Percentiles rank a stretch among this genome's conserved stretches.
Conservation (phyloP, 1,140 invertebrate species). For the Zaprionus nigranus region DNA sequence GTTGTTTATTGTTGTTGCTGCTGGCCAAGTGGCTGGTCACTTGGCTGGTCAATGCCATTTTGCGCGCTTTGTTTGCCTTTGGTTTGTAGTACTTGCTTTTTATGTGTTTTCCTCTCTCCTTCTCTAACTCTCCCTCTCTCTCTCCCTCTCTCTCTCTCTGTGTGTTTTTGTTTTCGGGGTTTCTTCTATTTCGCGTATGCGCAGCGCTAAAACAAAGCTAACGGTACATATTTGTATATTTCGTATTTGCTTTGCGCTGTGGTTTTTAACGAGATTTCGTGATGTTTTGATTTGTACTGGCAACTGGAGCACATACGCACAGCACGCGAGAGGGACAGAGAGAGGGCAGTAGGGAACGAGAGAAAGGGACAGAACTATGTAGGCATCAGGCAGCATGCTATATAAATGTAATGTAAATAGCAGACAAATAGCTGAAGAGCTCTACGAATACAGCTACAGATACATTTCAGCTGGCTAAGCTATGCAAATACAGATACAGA, state of each 20-base stretch:
- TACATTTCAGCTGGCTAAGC: conserved; percentile 5
- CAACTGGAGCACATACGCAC: conserved; percentile 45
- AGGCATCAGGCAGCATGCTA: conserved; percentile 6
- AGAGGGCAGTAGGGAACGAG: not conserved
- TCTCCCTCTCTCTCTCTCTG: not conserved
- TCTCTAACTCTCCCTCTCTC: not conserved
- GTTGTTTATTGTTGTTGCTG: conserved; percentile 20
- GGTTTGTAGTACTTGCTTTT: conserved; percentile 33
- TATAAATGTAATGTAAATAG: conserved; percentile 30
- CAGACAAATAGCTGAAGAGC: conserved; percentile 13
- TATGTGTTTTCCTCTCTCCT: conserved; percentile 23
- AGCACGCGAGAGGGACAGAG: not conserved
- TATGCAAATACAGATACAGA: conserved; percentile 1
- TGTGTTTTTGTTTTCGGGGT: conserved; percentile 36
- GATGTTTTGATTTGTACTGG: conserved; percentile 55
- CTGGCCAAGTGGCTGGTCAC: conserved; percentile 41
- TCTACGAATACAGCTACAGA: not conserved
- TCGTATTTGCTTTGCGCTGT: conserved; percentile 48
- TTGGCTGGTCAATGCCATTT: conserved; percentile 74
- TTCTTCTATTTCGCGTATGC: conserved; percentile 31
- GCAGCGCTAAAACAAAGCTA: conserved; percentile 51
- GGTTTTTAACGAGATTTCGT: conserved; percentile 64
- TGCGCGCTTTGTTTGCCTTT: conserved; percentile 44
- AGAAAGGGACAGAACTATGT: not conserved
- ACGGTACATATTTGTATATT: conserved; percentile 50